Base-by-base conservation (phyloP, 1,140 invertebrate genomes). In the Drosophila simulans region DNA sequence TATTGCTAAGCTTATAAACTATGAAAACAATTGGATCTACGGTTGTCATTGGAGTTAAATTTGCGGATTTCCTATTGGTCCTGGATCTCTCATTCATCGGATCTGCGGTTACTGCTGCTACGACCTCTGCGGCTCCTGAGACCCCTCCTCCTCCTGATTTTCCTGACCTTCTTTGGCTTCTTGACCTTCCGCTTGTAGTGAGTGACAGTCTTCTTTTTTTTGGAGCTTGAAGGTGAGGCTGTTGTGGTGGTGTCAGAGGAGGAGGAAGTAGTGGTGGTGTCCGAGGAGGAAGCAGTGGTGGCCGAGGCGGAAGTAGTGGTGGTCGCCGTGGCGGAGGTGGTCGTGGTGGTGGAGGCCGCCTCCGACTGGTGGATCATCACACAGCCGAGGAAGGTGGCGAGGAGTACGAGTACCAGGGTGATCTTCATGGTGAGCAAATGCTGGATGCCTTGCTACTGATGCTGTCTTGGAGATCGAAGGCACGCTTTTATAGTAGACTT, bases 351-450 rank as follows among this genome's bases (percentile, higher is more conserved):
- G 3, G 31, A 13, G 0, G 45, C 1, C 1, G 39, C 55, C 43
- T 51, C 55, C 43, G 43, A 49, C 27, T 49, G 27, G 17, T 13
- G 43, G 42, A 58, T 20, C 13, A 10, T 22, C 5, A 34, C 43
- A n/a, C 15, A 58, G 27, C 46, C 25, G 8, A 58, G 27, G 17
- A 11, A 43, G 42, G 15, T 20, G 27, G 27, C 17, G 12, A 56
- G 54, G 8, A 52, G 15, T 27, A 27, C 46, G 51, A 58, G 20
- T n/a, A 46, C 27, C 5, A 15, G 1, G 7, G 45, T 53, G 45
- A 52, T 51, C 56, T 59, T 59, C 56, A 59, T 59, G n/a, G 11
- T 31, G 43, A 25, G 43, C 20, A 12, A 46, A 10, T 12, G 27
- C n/a, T 12, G 27, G 45, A 35, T 35, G 56, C n/a, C 20, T 11